phyloP scores from a whole-genome alignment of 2,113 vertebrate genomes.

The Plestiodon gilberti region DNA sequence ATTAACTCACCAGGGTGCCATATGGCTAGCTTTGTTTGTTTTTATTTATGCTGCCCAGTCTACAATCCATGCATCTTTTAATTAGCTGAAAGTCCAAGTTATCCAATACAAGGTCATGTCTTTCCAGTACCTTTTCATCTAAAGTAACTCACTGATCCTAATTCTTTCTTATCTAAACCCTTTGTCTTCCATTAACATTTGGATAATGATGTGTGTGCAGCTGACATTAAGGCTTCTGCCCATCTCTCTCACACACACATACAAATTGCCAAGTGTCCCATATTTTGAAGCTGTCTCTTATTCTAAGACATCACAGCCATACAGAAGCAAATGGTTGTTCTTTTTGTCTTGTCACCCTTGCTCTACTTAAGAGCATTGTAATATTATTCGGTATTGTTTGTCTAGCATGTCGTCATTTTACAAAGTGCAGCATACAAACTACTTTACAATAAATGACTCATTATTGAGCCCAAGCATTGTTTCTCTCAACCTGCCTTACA shows the following conservation, averaged over 20 bases:
- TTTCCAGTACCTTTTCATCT: conserved; percentile 2
- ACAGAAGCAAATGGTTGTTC: not conserved
- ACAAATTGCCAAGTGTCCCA: not conserved
- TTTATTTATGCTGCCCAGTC: conserved; percentile 53
- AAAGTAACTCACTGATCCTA: not conserved
- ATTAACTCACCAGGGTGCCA: conserved; percentile 13
- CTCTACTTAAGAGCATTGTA: not conserved
- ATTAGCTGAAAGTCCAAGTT: conserved; percentile 34
- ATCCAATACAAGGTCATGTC: conserved; percentile 11
- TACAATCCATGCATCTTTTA: conserved; percentile 38
- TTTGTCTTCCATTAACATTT: conserved; percentile 41
- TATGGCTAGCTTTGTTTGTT: not conserved
- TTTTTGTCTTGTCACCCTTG: not conserved
- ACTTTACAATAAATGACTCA: not conserved
- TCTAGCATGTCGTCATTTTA: not conserved
- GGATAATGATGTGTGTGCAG: not conserved
- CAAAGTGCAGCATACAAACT: not conserved
- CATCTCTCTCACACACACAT: not conserved
- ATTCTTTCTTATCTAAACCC: conserved; percentile 10
- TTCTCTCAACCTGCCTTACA: not conserved
- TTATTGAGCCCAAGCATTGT: not conserved
- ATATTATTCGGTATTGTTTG: not conserved
- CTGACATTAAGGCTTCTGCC: conserved; percentile 10
- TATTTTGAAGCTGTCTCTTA: not conserved
- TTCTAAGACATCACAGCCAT: not conserved